phyloP scores from a whole-genome alignment of 1,140 invertebrate genomes.

The Caenorhabditis tropicalis region DNA sequence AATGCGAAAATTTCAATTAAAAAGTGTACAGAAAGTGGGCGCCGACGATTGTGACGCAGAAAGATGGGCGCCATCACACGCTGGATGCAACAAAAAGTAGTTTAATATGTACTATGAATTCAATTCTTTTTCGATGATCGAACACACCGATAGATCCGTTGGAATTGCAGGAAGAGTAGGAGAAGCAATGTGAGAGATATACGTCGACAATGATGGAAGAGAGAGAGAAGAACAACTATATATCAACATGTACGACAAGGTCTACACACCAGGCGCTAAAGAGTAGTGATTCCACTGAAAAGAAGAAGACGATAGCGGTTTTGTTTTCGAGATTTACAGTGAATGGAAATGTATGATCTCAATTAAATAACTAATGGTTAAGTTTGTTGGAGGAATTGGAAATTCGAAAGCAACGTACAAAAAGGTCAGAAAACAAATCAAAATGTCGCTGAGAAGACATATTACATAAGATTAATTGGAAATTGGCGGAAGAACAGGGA shows the following conservation, averaged over 20 bases:
- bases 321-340: too few species aligned
- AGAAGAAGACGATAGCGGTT: background rate
- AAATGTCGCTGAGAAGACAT: background rate
- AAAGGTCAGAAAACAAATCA: background rate
- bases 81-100: conserved; percentile 9
- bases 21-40: background rate
- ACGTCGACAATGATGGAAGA: background rate
- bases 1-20: background rate
- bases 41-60: background rate
- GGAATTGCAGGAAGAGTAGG: background rate
- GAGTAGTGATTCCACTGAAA: background rate
- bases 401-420: too few species aligned
- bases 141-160: conserved; percentile 20
- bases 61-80: background rate
- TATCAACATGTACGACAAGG: conserved; percentile 17
- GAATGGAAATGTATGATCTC: too few species aligned
- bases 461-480: conserved; percentile 28
- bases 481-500: conserved; percentile 8
- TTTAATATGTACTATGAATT: conserved; percentile 34
- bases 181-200: conserved; percentile 9
- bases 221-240: conserved; percentile 30
- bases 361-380: too few species aligned
- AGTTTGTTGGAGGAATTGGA: too few species aligned
- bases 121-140: conserved; percentile 1
- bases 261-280: background rate